These are phyloP conservation scores for Smithornis capensis DNA, from an alignment of 2,113 vertebrate genomes.

Conservation along the genomic window DNA sequence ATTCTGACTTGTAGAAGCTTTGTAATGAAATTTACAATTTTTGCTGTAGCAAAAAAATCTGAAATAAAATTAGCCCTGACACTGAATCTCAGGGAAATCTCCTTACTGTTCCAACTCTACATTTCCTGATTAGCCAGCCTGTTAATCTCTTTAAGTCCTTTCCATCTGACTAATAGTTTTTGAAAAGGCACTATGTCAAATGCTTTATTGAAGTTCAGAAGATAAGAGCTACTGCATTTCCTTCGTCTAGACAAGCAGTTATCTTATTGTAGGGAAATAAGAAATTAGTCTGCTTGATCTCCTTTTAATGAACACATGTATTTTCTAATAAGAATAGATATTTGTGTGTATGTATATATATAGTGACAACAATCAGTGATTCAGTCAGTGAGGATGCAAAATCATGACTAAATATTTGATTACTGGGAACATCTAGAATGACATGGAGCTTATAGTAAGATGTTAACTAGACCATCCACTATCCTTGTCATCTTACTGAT, in stretches of 20 bases:
- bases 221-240: background rate
- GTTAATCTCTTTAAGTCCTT: conserved; percentile 12
- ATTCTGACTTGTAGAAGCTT: background rate
- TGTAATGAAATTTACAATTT: too few species aligned
- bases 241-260: background rate
- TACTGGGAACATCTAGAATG: background rate
- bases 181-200: background rate
- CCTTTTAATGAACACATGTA: background rate
- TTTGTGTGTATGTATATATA: background rate
- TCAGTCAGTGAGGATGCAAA: background rate
- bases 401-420: background rate
- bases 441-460: background rate
- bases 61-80: background rate
- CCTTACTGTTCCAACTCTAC: background rate
- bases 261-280: background rate
- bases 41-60: background rate
- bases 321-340: background rate
- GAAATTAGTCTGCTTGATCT: background rate
- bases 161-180: background rate
- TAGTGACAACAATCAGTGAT: background rate
- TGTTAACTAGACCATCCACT: background rate
- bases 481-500: background rate
- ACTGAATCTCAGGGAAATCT: background rate
- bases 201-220: background rate
- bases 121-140: conserved; percentile 8